These are phyloP conservation scores for Pollicipes pollicipes DNA, from an alignment of 1,140 invertebrate genomes.

Conservation along the genomic window DNA sequence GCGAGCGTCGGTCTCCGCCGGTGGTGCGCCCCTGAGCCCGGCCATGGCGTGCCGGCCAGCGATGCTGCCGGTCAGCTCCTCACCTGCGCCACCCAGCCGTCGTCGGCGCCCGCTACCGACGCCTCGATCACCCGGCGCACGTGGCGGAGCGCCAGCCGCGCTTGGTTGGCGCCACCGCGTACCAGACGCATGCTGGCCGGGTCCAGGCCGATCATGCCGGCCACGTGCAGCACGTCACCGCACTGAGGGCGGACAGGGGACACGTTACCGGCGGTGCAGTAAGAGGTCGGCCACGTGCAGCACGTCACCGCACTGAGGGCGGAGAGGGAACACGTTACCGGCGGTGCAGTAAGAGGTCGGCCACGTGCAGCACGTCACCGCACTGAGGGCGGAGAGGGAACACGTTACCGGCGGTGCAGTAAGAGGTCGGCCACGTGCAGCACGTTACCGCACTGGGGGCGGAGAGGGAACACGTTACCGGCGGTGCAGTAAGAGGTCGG, in stretches of 20 bases:
- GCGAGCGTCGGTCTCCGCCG: too few species aligned
- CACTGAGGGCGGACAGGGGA: conserved; percentile 31
- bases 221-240: conserved; percentile 62
- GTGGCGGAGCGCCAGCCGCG: conserved; percentile 61
- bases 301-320: not conserved
- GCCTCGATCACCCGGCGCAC: conserved; percentile 58
- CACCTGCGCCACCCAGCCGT: conserved; percentile 42
- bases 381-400: not conserved
- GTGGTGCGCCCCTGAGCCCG: too few species aligned
- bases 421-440: conserved; percentile 26
- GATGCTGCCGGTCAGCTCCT: too few species aligned
- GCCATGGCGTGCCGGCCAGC: too few species aligned
- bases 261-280: too few species aligned
- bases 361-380: not conserved
- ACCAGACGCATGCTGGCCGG: conserved; percentile 63
- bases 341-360: not conserved
- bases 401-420: too few species aligned
- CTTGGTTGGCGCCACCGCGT: conserved; percentile 50
- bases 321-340: not conserved
- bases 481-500: not conserved
- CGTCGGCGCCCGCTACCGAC: conserved; percentile 48
- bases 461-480: too few species aligned
- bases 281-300: not conserved
- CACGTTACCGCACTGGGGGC: conserved; percentile 47
- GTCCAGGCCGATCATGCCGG: conserved; percentile 77